These are phyloP conservation scores for Sarcophaga carnaria DNA, from an alignment of 2,888 invertebrate genomes.

Conservation along the genomic window DNA sequence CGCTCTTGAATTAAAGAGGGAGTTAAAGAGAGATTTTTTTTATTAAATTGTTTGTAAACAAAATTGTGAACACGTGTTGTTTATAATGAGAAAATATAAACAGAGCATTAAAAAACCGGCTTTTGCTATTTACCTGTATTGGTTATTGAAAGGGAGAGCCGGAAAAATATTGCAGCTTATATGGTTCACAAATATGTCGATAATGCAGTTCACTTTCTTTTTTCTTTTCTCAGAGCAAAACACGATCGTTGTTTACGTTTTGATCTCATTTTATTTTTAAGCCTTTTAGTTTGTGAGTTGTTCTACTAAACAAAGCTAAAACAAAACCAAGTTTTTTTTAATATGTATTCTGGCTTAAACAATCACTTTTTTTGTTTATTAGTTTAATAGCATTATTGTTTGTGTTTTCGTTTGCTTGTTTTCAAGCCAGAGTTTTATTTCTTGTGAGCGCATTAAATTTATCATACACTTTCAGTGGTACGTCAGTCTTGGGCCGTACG, in stretches of 20 bases:
- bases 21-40: background rate
- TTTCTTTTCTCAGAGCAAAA: background rate
- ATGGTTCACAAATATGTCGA: constrained; percentile 37
- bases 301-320: background rate
- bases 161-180: background rate
- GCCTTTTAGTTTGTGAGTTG: background rate
- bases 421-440: constrained; percentile 50
- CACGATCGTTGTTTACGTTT: background rate
- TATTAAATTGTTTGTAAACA: constrained; percentile 16
- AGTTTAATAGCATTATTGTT: constrained; percentile 49
- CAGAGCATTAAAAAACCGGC: constrained; percentile 51
- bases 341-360: constrained; percentile 36
- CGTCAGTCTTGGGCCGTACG: constrained; percentile 63
- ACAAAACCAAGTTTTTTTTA: background rate
- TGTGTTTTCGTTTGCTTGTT: constrained; percentile 10
- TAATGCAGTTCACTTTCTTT: constrained; percentile 49
- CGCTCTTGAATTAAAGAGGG: background rate
- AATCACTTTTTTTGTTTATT: constrained; percentile 51
- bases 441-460: constrained; percentile 50
- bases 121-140: background rate
- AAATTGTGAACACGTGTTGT: constrained; percentile 37
- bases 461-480: constrained; percentile 58
- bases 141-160: background rate
- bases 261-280: too few species aligned
- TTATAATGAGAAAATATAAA: constrained; percentile 34